Percentiles rank a stretch among this genome's conserved stretches.
Evolutionary conservation across 2,113 vertebrate species (phyloP).

Genomic region (Cavia aperea): DNA sequence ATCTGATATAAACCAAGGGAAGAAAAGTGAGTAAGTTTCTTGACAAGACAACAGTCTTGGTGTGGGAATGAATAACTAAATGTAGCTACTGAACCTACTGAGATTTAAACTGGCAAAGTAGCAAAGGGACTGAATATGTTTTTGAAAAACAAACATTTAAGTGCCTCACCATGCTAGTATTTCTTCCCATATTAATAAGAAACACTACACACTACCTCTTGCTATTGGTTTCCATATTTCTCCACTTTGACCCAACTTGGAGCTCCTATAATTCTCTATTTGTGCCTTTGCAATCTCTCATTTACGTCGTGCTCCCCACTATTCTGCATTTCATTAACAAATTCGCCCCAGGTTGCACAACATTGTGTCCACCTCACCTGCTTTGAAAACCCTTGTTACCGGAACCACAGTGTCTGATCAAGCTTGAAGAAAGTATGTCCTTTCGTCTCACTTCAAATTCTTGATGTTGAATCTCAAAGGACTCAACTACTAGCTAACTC

Average conservation of each 20-base stretch:
- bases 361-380: background rate
- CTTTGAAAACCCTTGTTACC: background rate
- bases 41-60: background rate
- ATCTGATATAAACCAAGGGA: background rate
- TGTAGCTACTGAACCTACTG: background rate
- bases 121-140: background rate
- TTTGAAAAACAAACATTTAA: background rate
- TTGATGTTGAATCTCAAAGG: background rate
- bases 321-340: background rate
- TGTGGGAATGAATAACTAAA: background rate
- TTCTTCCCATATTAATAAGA: background rate
- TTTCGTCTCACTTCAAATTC: background rate
- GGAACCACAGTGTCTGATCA: too few species aligned
- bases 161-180: background rate
- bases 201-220: background rate
- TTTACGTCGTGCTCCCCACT: background rate
- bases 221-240: background rate
- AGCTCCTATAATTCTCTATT: background rate
- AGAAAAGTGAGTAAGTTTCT: background rate
- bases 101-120: background rate
- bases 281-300: background rate
- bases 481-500: background rate
- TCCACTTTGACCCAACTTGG: background rate
- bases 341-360: background rate
- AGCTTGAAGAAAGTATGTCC: background rate